These are phyloP conservation scores for Plagiodera versicolora DNA, from an alignment of 2,888 invertebrate species.

Conservation along the genomic window DNA sequence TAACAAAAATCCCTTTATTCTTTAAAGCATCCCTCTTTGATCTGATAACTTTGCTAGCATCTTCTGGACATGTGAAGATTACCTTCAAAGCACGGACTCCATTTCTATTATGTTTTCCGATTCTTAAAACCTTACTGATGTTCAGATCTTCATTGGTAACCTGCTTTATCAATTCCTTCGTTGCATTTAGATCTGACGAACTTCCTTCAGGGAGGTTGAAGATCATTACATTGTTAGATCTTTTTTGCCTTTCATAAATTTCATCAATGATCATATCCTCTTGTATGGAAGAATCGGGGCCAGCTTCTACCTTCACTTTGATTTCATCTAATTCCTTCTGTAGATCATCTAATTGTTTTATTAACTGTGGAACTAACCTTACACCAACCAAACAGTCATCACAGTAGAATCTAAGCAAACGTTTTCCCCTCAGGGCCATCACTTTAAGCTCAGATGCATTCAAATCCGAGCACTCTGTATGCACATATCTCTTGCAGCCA, in stretches of 20 bases:
- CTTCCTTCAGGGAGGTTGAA: too few species aligned
- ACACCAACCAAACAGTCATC: conserved; percentile 7
- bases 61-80: background rate
- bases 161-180: background rate
- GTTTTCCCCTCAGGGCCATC: conserved; percentile 7
- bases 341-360: background rate
- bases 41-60: background rate
- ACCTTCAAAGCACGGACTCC: background rate
- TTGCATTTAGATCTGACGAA: background rate
- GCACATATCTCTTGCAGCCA: conserved; percentile 3
- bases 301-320: too few species aligned
- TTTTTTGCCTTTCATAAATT: too few species aligned
- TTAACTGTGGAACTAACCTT: background rate
- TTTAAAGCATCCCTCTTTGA: background rate
- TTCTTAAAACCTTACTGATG: background rate
- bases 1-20: background rate
- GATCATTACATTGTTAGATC: too few species aligned
- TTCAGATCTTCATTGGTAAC: conserved; percentile 2
- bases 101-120: background rate
- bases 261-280: too few species aligned
- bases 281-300: too few species aligned
- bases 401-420: conserved; percentile 6
- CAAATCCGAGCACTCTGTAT: conserved; percentile 10
- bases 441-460: background rate
- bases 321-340: too few species aligned